Evolutionary conservation across 2,797 vertebrate genomes (phyloP).

Genomic region (Diglossa cyanea): DNA sequence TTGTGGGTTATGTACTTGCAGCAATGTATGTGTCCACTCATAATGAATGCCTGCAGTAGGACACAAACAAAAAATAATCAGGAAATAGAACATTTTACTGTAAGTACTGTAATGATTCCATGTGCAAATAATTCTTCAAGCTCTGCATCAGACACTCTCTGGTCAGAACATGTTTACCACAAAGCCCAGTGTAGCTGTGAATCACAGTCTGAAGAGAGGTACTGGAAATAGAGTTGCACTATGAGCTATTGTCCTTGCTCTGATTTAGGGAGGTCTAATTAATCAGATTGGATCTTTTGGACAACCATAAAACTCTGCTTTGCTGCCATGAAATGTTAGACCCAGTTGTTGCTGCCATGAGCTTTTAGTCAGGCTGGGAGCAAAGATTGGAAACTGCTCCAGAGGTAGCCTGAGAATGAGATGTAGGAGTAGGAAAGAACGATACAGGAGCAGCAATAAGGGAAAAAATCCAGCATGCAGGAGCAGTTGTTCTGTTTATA

Average conservation of each 20-base stretch:
- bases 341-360: background rate
- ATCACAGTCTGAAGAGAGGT: background rate
- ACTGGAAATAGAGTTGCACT: background rate
- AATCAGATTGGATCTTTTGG: background rate
- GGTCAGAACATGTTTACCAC: background rate
- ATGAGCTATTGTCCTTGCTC: background rate
- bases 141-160: background rate
- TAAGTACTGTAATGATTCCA: background rate
- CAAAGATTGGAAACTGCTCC: background rate
- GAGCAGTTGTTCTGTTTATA: background rate
- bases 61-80: background rate
- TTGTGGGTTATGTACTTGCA: background rate
- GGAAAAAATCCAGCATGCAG: background rate
- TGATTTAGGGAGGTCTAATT: background rate
- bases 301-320: background rate
- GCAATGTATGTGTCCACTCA: background rate
- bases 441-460: background rate
- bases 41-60: background rate
- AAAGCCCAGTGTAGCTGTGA: background rate
- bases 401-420: background rate
- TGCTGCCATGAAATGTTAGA: background rate
- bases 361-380: background rate
- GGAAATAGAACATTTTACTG: background rate
- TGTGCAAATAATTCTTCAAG: background rate
- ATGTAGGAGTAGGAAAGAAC: background rate